Conservation (phyloP, 2,113 vertebrate species). For the Crotalus tigris region DNA sequence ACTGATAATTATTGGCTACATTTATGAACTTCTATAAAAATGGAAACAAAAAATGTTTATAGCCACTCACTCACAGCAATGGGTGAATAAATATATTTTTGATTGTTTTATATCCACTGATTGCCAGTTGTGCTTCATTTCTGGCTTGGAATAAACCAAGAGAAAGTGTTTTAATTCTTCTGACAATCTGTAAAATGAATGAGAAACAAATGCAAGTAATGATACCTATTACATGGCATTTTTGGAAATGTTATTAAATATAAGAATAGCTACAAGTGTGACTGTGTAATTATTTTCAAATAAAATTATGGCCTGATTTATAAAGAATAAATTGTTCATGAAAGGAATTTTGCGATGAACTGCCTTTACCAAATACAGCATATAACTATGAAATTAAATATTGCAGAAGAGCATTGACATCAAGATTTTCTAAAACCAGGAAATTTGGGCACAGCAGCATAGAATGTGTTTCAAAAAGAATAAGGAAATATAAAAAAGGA, state of each 20-base stretch:
- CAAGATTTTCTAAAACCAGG: not conserved
- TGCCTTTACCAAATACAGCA: not conserved
- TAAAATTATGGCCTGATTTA: not conserved
- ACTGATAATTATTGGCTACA: not conserved
- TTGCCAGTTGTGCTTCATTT: not conserved
- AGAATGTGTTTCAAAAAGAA: not conserved
- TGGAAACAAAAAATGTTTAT: not conserved
- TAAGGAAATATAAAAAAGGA: not conserved
- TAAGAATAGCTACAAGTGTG: not conserved
- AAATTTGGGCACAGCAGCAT: not conserved
- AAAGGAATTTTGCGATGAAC: not conserved
- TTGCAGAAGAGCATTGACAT: not conserved
- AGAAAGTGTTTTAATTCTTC: not conserved
- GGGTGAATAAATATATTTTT: not conserved
- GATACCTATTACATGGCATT: not conserved
- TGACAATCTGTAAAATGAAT: not conserved
- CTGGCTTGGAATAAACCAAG: not conserved
- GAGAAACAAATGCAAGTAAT: not conserved
- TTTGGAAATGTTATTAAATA: not conserved
- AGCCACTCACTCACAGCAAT: not conserved
- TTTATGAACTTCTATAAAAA: not conserved
- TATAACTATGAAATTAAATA: not conserved
- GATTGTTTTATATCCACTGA: not conserved
- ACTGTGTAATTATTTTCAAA: not conserved
- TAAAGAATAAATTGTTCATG: not conserved